These are phyloP conservation scores for Scomber japonicus DNA, from an alignment of 2,113 vertebrate species.

Conservation along the genomic window DNA sequence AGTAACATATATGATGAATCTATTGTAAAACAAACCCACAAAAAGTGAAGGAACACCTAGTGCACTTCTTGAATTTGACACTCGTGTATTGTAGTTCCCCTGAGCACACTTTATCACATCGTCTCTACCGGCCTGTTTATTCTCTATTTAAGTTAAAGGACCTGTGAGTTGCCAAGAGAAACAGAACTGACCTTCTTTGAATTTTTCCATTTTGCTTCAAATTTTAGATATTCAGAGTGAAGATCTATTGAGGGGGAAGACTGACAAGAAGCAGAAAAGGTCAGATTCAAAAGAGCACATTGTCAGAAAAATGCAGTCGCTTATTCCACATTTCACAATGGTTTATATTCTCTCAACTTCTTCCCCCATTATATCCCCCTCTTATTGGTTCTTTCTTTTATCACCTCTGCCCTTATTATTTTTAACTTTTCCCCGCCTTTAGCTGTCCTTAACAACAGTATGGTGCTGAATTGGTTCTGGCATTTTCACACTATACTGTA, in stretches of 20 bases:
- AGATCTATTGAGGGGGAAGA: neutral
- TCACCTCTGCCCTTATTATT: neutral
- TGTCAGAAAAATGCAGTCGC: constrained; percentile 6
- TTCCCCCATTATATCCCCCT: too few relatives aligned
- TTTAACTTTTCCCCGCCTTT: neutral
- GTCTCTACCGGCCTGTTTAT: neutral
- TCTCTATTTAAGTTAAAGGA: neutral
- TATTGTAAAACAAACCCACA: too few relatives aligned
- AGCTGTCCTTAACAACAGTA: neutral
- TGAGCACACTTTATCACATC: neutral
- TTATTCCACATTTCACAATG: neutral
- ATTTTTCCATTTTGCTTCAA: neutral
- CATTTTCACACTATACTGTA: neutral
- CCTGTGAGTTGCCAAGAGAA: neutral
- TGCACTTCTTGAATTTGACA: too few relatives aligned
- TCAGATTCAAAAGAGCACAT: neutral
- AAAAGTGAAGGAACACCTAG: too few relatives aligned
- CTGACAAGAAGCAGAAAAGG: neutral
- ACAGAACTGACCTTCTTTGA: neutral
- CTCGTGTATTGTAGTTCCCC: too few relatives aligned
- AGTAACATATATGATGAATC: too few relatives aligned
- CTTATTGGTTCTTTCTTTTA: neutral
- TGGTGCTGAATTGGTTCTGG: neutral
- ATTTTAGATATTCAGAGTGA: constrained; percentile 13
- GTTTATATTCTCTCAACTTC: neutral